These are phyloP conservation scores for Thermophis baileyi DNA, from an alignment of 2,113 vertebrate species.

Conservation along the genomic window DNA sequence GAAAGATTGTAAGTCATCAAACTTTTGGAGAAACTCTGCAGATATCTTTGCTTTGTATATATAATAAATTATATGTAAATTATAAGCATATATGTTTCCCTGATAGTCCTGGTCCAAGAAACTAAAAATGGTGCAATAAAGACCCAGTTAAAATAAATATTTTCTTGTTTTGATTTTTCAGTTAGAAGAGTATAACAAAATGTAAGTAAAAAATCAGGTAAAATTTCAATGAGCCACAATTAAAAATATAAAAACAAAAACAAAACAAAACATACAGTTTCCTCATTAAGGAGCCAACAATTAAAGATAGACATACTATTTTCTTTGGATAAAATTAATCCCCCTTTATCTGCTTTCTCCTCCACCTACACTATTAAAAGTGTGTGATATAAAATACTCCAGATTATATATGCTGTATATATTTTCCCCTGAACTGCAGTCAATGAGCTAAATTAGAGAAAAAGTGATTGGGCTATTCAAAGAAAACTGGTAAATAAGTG, in stretches of 20 bases:
- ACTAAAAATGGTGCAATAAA: neutral
- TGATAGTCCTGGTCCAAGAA: neutral
- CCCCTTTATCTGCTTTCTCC: neutral
- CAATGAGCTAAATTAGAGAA: neutral
- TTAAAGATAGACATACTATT: neutral
- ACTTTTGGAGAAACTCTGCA: neutral
- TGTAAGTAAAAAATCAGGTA: neutral
- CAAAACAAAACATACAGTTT: neutral
- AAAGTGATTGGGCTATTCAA: neutral
- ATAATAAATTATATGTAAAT: neutral
- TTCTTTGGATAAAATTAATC: neutral
- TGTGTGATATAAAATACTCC: neutral
- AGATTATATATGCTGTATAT: neutral
- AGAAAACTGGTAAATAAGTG: neutral
- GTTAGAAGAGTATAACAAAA: neutral
- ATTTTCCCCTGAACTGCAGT: neutral
- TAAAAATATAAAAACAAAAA: neutral
- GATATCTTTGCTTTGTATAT: neutral
- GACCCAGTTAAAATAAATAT: neutral
- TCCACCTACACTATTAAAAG: neutral
- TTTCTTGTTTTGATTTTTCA: neutral
- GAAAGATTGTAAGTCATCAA: neutral
- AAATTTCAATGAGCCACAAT: neutral
- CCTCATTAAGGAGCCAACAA: neutral
- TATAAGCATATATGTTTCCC: neutral